Conservation (phyloP, 2,888 invertebrate species). For the Atethmia centrago region DNA sequence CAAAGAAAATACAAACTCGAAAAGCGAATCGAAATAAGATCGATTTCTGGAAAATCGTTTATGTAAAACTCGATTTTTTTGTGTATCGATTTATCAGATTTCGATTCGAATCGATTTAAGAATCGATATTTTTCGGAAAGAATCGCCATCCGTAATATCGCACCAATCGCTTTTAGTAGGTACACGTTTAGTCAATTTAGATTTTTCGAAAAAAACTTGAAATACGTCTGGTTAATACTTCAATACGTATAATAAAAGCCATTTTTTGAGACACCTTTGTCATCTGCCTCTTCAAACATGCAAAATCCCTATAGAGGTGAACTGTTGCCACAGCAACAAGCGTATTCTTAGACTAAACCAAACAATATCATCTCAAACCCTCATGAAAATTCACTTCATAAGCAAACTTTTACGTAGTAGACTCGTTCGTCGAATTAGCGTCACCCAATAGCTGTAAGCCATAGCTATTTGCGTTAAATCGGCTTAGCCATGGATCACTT, state of each 20-base stretch:
- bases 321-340: neutral
- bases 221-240: no score
- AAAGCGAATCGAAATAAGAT: no score
- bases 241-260: neutral
- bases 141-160: no score
- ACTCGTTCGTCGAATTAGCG: conserved; percentile 54
- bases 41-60: no score
- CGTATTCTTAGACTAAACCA: neutral
- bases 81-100: no score
- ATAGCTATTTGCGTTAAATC: conserved; percentile 55
- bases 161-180: no score
- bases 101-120: no score
- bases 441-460: conserved; percentile 47
- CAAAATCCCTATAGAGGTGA: neutral
- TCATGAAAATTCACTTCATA: conserved; percentile 14
- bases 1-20: no score
- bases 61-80: no score
- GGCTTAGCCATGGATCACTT: conserved; percentile 61
- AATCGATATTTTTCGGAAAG: no score
- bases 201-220: no score
- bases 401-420: conserved; percentile 28
- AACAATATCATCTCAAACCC: neutral
- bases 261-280: neutral
- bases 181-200: neutral
- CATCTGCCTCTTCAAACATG: neutral